Evolutionary conservation across 2,888 invertebrate species (phyloP).

Genomic region (Eurois occulta): DNA sequence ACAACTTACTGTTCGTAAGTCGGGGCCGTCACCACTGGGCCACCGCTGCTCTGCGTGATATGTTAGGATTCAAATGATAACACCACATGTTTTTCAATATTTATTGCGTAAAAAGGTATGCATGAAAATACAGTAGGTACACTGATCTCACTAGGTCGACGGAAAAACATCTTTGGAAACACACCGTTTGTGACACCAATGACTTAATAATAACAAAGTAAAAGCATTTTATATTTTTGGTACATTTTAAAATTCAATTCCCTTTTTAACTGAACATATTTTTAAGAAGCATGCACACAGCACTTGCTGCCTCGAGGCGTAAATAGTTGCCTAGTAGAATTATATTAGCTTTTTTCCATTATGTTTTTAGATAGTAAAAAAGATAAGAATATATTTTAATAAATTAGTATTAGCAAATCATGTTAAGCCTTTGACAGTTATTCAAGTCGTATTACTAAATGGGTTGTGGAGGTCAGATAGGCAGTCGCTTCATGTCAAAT

Average conservation of each 20-base stretch:
- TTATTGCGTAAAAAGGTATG: slow-evolving; percentile 74
- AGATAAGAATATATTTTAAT: background rate
- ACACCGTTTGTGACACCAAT: slow-evolving; percentile 28
- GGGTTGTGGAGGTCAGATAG: too few relatives aligned
- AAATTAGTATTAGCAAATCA: background rate
- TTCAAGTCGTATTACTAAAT: too few relatives aligned
- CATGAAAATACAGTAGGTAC: slow-evolving; percentile 72
- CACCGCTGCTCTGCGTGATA: too few relatives aligned
- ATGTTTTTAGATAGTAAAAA: background rate
- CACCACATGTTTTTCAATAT: slow-evolving; percentile 38
- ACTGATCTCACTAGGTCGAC: slow-evolving; percentile 67
- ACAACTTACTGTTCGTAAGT: too few relatives aligned
- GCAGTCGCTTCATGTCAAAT: too few relatives aligned
- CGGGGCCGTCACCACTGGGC: too few relatives aligned
- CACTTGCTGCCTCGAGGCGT: background rate
- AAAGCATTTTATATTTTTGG: slow-evolving; percentile 32
- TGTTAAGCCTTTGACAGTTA: background rate
- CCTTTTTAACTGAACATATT: background rate
- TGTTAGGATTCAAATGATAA: slow-evolving; percentile 8
- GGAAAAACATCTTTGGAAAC: slow-evolving; percentile 58
- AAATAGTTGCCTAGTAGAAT: background rate
- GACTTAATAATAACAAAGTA: slow-evolving; percentile 12
- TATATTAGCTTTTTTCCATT: background rate
- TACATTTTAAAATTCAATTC: slow-evolving; percentile 22
- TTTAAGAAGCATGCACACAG: slow-evolving; percentile 11